These are phyloP conservation scores for Pipa parva DNA, from an alignment of 2,113 vertebrate genomes.

Conservation along the genomic window DNA sequence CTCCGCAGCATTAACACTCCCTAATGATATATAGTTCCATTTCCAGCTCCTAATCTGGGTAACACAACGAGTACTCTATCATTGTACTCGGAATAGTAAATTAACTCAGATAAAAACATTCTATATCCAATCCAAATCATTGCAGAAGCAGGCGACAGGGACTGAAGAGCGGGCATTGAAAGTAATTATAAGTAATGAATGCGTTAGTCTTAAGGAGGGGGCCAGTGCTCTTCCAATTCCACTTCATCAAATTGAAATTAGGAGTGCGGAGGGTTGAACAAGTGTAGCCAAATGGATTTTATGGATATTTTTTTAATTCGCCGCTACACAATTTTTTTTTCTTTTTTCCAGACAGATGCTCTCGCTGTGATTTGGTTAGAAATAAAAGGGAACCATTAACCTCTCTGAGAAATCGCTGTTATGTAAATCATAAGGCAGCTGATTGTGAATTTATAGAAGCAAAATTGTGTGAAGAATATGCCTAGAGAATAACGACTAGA, in stretches of 20 bases:
- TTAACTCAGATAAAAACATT: conserved; percentile 71
- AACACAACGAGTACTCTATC: conserved; percentile 73
- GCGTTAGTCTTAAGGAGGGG: conserved; percentile 56
- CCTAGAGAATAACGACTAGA: too few species aligned
- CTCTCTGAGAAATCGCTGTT: too few species aligned
- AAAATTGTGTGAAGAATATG: too few species aligned
- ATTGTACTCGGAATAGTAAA: conserved; percentile 71
- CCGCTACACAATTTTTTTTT: too few species aligned
- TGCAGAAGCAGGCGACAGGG: conserved; percentile 62
- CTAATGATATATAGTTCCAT: conserved; percentile 66
- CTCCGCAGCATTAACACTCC: conserved; percentile 48
- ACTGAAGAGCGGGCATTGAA: conserved; percentile 57
- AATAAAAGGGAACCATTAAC: too few species aligned
- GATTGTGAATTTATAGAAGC: too few species aligned
- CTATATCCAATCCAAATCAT: conserved; percentile 68
- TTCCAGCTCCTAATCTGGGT: conserved; percentile 66
- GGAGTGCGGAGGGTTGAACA: conserved; percentile 44
- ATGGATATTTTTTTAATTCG: too few species aligned
- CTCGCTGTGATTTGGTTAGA: too few species aligned
- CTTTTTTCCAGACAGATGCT: too few species aligned
- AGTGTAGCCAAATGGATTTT: too few species aligned
- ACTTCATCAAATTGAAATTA: conserved; percentile 56
- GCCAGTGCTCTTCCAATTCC: conserved; percentile 43
- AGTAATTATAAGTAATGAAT: conserved; percentile 71
- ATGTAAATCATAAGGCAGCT: too few species aligned